Base-by-base conservation (phyloP, 2,113 vertebrate species). In the Pelmatolapia mariae region DNA sequence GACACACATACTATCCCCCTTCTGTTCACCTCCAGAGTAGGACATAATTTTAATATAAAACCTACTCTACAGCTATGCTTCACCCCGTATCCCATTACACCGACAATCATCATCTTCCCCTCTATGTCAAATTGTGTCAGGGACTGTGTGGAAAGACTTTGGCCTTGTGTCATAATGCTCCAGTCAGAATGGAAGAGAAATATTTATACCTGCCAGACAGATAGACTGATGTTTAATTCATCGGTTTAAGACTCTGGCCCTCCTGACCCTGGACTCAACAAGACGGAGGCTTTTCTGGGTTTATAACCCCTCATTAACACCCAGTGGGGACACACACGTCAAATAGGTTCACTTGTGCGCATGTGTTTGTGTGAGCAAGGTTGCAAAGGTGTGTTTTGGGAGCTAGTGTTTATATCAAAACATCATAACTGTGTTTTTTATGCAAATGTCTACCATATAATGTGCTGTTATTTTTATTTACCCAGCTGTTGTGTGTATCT, bases 191-290 rank as follows among this genome's bases (percentile, higher is more conserved):
- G 83, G 92, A 94, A 94, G 92, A 93, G 94, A 95, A 95, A 96
- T 95, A 95, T 95, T 95, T 95, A 95, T 95, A 92, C 88, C 92
- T 91, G 88, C 92, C 89, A 92, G 94, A 93, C 84, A 91, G 93
- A 91, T 84, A 91, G 91, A 94, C 89, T 95, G 92, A 95, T 96
- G 93, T 94, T 94, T 96, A 94, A 96, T 95, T 95, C 94, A 96
- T 94, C 5, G 61, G 82, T 91, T 91, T 93, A 84, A 93, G 93
- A 92, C 84, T 86, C 83, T 89, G 92, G 86, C 82, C 88, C 80
- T 50, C 53, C 84, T 93, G 94, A 94, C 91, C 94, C 92, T 84
- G 90, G 87, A 89, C 87, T 90, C 85, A 54, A 47, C 78, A 80
- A 93, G 92, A 89, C 7, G 76, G 83, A 87, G 84, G 86, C 59